Conservation (phyloP, 1,140 invertebrate genomes). For the Heliconius hermathena region DNA sequence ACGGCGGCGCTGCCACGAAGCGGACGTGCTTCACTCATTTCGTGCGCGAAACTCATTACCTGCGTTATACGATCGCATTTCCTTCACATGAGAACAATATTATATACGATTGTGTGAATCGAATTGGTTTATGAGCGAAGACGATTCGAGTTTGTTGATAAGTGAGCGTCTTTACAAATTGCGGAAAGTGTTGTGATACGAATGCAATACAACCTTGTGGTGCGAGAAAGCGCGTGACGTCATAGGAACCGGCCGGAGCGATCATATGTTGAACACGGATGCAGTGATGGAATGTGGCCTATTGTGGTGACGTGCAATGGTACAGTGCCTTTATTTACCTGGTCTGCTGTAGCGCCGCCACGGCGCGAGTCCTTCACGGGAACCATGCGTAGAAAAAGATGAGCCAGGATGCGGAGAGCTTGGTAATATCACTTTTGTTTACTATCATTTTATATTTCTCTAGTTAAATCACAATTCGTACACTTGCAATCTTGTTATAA, state of each 20-base stretch:
- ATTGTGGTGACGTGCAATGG: slow-evolving; percentile 75
- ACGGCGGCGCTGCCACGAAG: slow-evolving; percentile 72
- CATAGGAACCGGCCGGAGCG: slow-evolving; percentile 71
- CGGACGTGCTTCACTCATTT: slow-evolving; percentile 81
- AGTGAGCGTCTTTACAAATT: slow-evolving; percentile 42
- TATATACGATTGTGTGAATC: slow-evolving; percentile 54
- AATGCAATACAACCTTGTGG: slow-evolving; percentile 62
- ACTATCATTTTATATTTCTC: slow-evolving; percentile 13
- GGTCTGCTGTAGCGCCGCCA: slow-evolving; percentile 60
- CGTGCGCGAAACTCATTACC: slow-evolving; percentile 80
- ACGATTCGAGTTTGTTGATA: slow-evolving; percentile 42
- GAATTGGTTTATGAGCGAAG: slow-evolving; percentile 50
- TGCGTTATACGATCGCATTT: slow-evolving; percentile 73
- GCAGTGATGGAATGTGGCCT: slow-evolving; percentile 80
- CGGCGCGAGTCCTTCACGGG: slow-evolving; percentile 65
- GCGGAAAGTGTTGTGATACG: slow-evolving; percentile 33
- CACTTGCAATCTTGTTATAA: neutral
- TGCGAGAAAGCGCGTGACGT: slow-evolving; percentile 79
- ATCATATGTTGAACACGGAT: slow-evolving; percentile 81
- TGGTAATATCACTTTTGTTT: slow-evolving; percentile 78
- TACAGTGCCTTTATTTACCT: slow-evolving; percentile 68
- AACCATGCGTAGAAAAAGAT: slow-evolving; percentile 81
- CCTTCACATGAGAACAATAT: slow-evolving; percentile 67
- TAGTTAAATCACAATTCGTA: neutral
- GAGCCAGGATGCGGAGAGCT: slow-evolving; percentile 80